Evolutionary conservation across 1,140 invertebrate genomes (phyloP).

Genomic region (Geopemphigus sp.): DNA sequence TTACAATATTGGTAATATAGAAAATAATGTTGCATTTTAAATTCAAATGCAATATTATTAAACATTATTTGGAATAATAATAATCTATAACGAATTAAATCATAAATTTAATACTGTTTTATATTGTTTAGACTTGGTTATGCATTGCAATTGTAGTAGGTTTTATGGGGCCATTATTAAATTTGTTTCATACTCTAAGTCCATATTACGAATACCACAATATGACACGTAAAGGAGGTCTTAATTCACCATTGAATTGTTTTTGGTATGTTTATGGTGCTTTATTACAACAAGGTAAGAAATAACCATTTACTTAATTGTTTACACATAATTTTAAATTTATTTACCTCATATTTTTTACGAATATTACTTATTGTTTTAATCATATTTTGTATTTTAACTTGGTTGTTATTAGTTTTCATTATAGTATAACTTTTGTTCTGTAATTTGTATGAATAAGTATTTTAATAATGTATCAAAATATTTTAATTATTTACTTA

Average conservation of each 20-base stretch:
- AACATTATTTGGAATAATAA: too few species aligned
- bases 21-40: background rate
- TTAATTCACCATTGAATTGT: conserved; percentile 72
- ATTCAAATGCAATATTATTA: background rate
- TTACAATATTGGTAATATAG: conserved; percentile 67
- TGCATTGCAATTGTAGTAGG: conserved; percentile 70
- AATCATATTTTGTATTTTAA: too few species aligned
- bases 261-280: conserved; percentile 89
- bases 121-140: conserved; percentile 70
- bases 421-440: too few species aligned
- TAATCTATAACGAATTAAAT: background rate
- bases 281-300: conserved; percentile 80
- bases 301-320: background rate
- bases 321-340: too few species aligned
- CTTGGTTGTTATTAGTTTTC: too few species aligned
- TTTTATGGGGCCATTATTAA: conserved; percentile 76
- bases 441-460: too few species aligned
- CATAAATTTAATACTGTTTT: background rate
- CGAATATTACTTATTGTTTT: too few species aligned
- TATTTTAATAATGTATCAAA: too few species aligned
- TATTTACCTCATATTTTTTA: too few species aligned
- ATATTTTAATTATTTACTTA: too few species aligned
- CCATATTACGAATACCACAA: conserved; percentile 67
- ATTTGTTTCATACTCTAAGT: conserved; percentile 69
- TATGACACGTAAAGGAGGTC: conserved; percentile 59